phyloP scores from a whole-genome alignment of 2,113 vertebrate species.

The Addax nasomaculatus region DNA sequence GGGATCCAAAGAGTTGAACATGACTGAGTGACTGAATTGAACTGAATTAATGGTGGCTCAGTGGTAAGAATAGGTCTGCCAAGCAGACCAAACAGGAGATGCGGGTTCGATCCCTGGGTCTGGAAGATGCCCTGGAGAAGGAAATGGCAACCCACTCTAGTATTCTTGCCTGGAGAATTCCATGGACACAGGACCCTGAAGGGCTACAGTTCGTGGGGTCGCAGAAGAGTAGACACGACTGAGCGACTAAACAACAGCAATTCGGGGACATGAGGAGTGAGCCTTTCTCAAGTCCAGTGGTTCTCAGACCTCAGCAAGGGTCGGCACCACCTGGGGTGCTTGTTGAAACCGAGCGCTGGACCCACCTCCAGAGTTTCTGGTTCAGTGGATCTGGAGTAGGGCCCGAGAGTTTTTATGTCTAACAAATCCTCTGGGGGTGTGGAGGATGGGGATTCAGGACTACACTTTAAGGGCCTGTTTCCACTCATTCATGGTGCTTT shows the following conservation, averaged over 20 bases:
- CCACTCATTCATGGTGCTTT: background rate
- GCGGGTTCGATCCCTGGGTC: rapidly evolving
- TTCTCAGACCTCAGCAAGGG: background rate
- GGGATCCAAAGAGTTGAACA: background rate
- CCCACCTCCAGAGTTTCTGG: background rate
- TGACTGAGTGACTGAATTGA: background rate
- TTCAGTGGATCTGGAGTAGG: background rate
- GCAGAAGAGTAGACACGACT: background rate
- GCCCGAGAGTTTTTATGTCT: background rate
- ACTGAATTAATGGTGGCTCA: background rate
- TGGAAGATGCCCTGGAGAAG: background rate
- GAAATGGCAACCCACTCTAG: background rate
- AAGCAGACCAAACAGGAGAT: background rate
- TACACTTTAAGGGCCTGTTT: background rate
- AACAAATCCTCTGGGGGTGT: background rate
- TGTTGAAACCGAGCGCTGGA: background rate
- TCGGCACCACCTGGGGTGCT: no score
- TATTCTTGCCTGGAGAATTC: background rate
- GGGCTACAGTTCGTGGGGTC: background rate
- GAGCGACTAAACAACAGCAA: background rate
- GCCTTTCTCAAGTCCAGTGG: background rate
- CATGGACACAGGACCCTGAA: background rate
- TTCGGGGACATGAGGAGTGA: background rate
- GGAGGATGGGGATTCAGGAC: background rate
- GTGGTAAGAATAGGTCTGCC: background rate